Base-by-base conservation (phyloP, 1,140 invertebrate species). In the Drosophila cardini region DNA sequence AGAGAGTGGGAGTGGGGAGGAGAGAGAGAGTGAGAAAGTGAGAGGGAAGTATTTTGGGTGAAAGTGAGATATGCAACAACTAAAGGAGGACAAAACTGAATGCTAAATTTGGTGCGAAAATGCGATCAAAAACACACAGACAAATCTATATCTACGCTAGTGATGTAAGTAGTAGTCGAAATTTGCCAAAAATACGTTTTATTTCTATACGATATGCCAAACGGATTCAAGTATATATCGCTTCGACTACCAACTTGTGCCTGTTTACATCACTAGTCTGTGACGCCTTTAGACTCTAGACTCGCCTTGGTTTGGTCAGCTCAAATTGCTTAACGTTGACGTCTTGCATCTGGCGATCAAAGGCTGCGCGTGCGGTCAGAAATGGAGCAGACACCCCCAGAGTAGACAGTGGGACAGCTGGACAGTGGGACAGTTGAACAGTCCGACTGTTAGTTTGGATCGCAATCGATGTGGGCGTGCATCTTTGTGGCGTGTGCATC, bases 331-430 rank as follows among this genome's bases (percentile, higher is more conserved):
- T 56, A 56, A 63, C 26, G 46, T 65, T 84, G 80, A 83, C 70
- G 80, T 65, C 58, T 83, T 83, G 63, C 80, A 83, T 83, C 84
- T 83, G 80, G 80, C 67, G 64, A 67, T 56, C 58, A 72, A 76
- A 62, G 62, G 48, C 56, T 76, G 80, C 80, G 80, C 80, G 80
- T 83, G 80, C 80, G 80, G 76, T 70, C 69, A 73, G 63, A 83
- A 68, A 48, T 75, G 58, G 80, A 64, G 72, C 75, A 78, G 58
- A 68, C 45, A 56, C 42, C 38, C 62, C 64, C 13, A 1, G 18
- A 16, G 34, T 9, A 6, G 26, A 40, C 16, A 9, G 36, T 21
- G 16, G 9, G 36, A 40, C 45, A 38, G 58, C 30, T 30, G 53
- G 53, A 21, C 32, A 26, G 48, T n/a, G 38, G 11, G 38, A 26